Evolutionary conservation across 2,888 invertebrate genomes (phyloP), one percentile per base, ranked within the genome.

Genomic region (Drosophila hamatofila): DNA sequence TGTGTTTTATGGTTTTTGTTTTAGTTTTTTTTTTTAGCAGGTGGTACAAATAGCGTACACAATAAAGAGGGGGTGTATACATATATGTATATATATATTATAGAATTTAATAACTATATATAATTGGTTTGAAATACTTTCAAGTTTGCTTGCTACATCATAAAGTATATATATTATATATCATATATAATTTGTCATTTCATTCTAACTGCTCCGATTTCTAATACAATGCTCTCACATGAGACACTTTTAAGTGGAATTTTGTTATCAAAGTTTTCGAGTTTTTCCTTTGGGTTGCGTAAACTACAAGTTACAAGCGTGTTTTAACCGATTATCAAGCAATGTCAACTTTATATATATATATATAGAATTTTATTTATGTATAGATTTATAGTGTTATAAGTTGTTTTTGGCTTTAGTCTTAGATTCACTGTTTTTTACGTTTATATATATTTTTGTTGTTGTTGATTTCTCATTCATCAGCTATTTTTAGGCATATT

Each of bases 311-410:
- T 78, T 73, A 52, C 52, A 78, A 80, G 86, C 86, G 83, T 86
- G 78, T 80, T 77, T 77, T 70, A 72, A 71, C 78, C 86, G 86
- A 86, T 86, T 86, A 86, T 86, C 86, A 86, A 86, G 86, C 86
- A 86, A 86, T 86, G 83, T 88, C 77, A 86, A 86, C 88, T 86
- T 77, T 72, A 44, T 64, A 52, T 72, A 68, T 70, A 61, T 73
- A 51, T 71, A 25, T 39, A 54, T 39, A 27, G 27, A 55, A 52
- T 58, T 58, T 58, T 63, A 52, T 72, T 67, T 68, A 60, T 69
- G 46, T 75, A 62, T 76, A 78, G 56, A 58, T 77, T 61, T 74
- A 69, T 72, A 75, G 73, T 63, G 70, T 80, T 71, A 69, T 72
- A 72, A 64, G 35, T 80, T 76, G 68, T 83, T 83, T 86, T 86